Evolutionary conservation across 2,113 vertebrate genomes (phyloP).

Genomic region (Odocoileus hemionus): DNA sequence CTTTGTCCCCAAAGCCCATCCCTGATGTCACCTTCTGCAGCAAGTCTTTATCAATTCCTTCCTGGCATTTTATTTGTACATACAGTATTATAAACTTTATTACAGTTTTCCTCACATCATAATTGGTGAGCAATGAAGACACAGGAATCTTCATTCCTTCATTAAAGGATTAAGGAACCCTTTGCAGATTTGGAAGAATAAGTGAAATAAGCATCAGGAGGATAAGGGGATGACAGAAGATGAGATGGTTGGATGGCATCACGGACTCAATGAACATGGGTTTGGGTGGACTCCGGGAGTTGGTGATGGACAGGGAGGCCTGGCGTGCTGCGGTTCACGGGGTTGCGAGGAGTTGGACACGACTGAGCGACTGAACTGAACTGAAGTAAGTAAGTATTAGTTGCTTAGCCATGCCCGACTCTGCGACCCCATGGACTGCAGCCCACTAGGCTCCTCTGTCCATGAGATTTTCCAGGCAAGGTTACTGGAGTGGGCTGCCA

Average conservation of each 20-base stretch:
- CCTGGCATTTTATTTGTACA: neutral
- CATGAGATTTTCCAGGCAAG: neutral
- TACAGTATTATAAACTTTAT: neutral
- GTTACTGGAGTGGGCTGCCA: neutral
- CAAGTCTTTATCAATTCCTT: neutral
- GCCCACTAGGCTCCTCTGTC: neutral
- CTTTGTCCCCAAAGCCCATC: neutral
- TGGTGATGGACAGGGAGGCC: neutral
- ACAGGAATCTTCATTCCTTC: neutral
- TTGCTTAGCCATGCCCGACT: neutral
- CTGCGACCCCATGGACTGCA: neutral
- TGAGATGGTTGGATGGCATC: neutral
- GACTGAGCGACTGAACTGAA: neutral
- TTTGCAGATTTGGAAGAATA: neutral
- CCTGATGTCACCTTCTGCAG: neutral
- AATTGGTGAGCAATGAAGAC: neutral
- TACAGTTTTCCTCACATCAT: neutral
- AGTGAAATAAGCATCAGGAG: neutral
- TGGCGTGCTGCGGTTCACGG: neutral
- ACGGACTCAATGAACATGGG: neutral
- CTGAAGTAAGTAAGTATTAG: neutral
- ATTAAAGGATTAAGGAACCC: neutral
- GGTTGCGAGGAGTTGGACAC: accelerated
- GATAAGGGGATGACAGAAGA: neutral
- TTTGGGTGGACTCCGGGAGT: neutral